Percentiles rank a stretch among this genome's conserved stretches.
phyloP scores from a whole-genome alignment of 2,888 invertebrate species.

The Sphaerophoria taeniata region DNA sequence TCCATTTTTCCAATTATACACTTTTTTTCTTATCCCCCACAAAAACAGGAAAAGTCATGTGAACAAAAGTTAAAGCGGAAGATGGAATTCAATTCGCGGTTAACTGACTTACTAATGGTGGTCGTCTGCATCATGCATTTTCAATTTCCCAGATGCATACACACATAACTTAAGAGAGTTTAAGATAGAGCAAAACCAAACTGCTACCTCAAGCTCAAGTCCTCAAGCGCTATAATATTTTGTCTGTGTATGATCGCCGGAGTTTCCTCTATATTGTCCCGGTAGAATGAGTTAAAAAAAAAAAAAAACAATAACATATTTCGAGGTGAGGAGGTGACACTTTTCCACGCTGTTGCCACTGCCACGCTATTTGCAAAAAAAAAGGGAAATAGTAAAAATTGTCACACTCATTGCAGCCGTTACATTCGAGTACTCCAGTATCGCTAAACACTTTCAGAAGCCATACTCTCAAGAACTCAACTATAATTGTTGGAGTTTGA shows the following conservation, averaged over 20 bases:
- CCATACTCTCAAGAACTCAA: slow-evolving; percentile 49
- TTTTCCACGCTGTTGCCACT: slow-evolving; percentile 7
- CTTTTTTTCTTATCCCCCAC: slow-evolving; percentile 20
- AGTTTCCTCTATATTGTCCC: slow-evolving; percentile 47
- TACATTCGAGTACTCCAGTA: slow-evolving; percentile 51
- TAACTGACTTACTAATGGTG: slow-evolving; percentile 69
- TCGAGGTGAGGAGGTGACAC: slow-evolving; percentile 69
- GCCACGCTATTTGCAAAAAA: not conserved
- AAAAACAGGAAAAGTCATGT: slow-evolving; percentile 58
- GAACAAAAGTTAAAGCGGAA: slow-evolving; percentile 63
- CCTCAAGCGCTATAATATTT: slow-evolving; percentile 27
- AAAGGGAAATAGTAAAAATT: slow-evolving; percentile 9
- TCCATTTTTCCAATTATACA: slow-evolving; percentile 38
- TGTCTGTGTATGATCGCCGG: not conserved
- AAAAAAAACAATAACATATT: not conserved
- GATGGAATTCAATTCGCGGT: slow-evolving; percentile 57
- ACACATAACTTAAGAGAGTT: not conserved
- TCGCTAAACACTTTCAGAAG: slow-evolving; percentile 48
- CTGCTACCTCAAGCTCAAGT: too few relatives aligned
- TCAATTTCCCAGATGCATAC: slow-evolving; percentile 60
- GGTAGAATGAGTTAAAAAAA: slow-evolving; percentile 45
- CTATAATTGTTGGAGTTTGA: not conserved
- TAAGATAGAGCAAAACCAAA: not conserved
- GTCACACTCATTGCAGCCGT: slow-evolving; percentile 70
- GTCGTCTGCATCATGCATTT: slow-evolving; percentile 56